phyloP scores from a whole-genome alignment of 2,113 vertebrate species.

The Rhea americana region DNA sequence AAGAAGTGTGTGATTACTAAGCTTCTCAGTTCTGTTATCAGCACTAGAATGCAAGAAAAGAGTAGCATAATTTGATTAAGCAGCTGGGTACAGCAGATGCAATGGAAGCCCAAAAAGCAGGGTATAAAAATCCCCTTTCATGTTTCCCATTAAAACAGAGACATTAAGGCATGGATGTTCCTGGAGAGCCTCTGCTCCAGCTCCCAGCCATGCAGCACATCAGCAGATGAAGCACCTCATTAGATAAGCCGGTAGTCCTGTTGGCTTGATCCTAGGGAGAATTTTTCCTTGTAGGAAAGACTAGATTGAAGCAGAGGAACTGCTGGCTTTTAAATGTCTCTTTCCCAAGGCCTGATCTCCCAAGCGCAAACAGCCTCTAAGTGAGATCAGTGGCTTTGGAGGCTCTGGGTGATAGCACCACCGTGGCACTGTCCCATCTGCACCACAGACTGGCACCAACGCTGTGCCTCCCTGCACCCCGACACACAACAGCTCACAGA shows the following conservation, averaged over 20 bases:
- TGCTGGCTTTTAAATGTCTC: not conserved
- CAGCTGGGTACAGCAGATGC: conserved; percentile 21
- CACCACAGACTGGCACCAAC: not conserved
- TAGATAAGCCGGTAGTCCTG: not conserved
- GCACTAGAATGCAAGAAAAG: not conserved
- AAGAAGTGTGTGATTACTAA: not conserved
- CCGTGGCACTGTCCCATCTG: not conserved
- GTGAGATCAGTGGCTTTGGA: not conserved
- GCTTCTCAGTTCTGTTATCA: not conserved
- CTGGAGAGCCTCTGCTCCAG: conserved; percentile 1
- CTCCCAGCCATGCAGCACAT: conserved; percentile 19
- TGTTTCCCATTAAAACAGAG: not conserved
- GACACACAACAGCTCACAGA: too few species aligned
- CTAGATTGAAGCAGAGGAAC: fast-evolving
- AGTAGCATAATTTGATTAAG: not conserved
- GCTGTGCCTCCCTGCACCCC: fast-evolving
- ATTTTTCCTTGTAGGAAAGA: not conserved
- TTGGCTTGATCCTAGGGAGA: not conserved
- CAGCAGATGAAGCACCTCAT: conserved; percentile 16
- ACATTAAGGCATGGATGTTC: not conserved
- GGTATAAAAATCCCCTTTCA: not conserved
- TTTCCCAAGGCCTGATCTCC: not conserved
- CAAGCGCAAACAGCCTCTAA: not conserved
- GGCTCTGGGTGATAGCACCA: not conserved
- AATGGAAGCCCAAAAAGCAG: not conserved